Percentiles rank a stretch among this genome's conserved stretches.
Conservation (phyloP, 92 coral and sea anemone genomes). For the Anthopleura xanthogrammica region DNA sequence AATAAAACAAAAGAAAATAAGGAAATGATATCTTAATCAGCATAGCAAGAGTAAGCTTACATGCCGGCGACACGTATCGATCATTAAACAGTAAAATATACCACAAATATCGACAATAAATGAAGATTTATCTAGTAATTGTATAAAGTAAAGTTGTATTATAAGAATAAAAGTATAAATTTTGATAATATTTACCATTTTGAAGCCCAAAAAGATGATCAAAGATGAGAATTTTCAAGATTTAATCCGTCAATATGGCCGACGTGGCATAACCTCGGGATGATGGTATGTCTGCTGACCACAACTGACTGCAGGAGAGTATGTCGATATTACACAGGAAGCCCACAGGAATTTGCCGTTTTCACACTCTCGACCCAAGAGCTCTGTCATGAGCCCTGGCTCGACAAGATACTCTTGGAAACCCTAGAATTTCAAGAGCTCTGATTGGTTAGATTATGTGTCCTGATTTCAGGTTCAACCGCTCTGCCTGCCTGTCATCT, state of each 20-base stretch:
- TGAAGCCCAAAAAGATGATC: slow-evolving; percentile 25
- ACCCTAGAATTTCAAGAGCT: too few species aligned
- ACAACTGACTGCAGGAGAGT: background rate
- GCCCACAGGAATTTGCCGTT: background rate
- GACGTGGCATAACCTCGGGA: slow-evolving; percentile 85
- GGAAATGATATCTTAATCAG: background rate
- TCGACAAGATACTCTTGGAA: too few species aligned
- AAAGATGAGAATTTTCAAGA: slow-evolving; percentile 17
- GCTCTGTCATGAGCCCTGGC: too few species aligned
- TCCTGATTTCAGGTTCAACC: too few species aligned
- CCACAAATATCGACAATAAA: background rate
- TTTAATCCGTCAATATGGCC: slow-evolving; percentile 76
- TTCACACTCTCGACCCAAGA: too few species aligned
- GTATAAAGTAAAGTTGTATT: background rate
- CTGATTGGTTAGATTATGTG: too few species aligned
- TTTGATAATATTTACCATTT: slow-evolving; percentile 54
- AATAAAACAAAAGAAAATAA: slow-evolving; percentile 5
- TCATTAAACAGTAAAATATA: background rate
- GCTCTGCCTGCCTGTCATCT: too few species aligned
- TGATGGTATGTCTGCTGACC: slow-evolving; percentile 38
- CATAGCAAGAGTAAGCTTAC: background rate
- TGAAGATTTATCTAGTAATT: background rate
- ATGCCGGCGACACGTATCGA: background rate
- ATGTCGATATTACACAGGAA: slow-evolving; percentile 19
- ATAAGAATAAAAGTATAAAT: background rate